Percentiles rank a stretch among this genome's conserved stretches.
phyloP scores from a whole-genome alignment of 1,140 invertebrate genomes.

The Elymnias hypermnestra region DNA sequence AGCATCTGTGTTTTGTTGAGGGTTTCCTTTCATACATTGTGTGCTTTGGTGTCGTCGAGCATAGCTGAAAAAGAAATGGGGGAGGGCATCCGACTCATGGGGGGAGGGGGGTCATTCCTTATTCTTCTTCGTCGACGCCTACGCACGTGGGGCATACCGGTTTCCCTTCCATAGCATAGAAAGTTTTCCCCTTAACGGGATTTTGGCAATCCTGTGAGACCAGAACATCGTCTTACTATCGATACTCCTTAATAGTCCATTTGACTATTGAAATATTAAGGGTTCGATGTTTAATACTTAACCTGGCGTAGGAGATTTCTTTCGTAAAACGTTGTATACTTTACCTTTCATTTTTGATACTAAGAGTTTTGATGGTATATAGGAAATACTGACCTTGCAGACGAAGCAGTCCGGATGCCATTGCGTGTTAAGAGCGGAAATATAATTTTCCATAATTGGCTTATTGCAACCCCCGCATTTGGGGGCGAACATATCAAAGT shows the following conservation, averaged over 20 bases:
- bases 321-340: slow-evolving; percentile 21
- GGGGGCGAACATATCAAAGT: slow-evolving; percentile 99
- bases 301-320: slow-evolving; percentile 44
- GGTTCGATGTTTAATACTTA: slow-evolving; percentile 47
- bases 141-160: slow-evolving; percentile 93
- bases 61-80: slow-evolving; percentile 69
- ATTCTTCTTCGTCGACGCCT: slow-evolving; percentile 91
- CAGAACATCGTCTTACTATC: slow-evolving; percentile 18
- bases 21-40: slow-evolving; percentile 33
- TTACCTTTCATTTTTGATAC: slow-evolving; percentile 24
- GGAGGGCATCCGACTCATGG: slow-evolving; percentile 37
- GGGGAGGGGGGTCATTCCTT: slow-evolving; percentile 72
- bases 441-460: slow-evolving; percentile 99
- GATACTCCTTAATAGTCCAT: not conserved
- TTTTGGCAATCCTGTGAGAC: slow-evolving; percentile 91
- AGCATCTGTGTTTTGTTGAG: slow-evolving; percentile 45
- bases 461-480: slow-evolving; percentile 98
- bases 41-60: slow-evolving; percentile 32
- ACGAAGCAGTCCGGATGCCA: slow-evolving; percentile 99
- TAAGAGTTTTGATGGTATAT: not conserved
- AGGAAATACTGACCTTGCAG: slow-evolving; percentile 91
- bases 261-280: not conserved
- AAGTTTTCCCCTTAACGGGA: slow-evolving; percentile 93
- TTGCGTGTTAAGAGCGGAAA: slow-evolving; percentile 97
- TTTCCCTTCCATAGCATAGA: slow-evolving; percentile 96